These are phyloP conservation scores for Drosophila navojoa DNA, from an alignment of 1,140 invertebrate species.

Conservation along the genomic window DNA sequence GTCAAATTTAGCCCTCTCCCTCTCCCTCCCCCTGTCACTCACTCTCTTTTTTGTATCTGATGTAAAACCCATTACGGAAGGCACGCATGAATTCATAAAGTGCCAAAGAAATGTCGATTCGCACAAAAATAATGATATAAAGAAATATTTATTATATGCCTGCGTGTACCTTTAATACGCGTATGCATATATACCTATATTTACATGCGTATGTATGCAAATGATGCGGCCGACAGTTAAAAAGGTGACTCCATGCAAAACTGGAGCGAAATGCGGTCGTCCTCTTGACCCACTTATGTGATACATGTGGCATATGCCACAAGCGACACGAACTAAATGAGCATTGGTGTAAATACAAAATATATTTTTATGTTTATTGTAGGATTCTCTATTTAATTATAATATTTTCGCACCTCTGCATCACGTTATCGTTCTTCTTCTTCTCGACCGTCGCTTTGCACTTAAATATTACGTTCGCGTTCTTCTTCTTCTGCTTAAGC, in stretches of 20 bases:
- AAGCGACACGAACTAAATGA: neutral
- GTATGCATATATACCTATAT: too few species aligned
- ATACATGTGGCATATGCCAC: neutral
- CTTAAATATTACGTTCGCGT: too few species aligned
- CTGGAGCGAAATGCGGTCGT: conserved; percentile 26
- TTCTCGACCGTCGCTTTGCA: too few species aligned
- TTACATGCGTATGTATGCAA: conserved; percentile 23
- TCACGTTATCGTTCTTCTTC: too few species aligned
- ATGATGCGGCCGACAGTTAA: conserved; percentile 28
- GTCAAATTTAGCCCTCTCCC: neutral
- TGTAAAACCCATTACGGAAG: conserved; percentile 46
- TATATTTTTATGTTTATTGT: too few species aligned
- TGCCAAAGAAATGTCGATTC: conserved; percentile 29
- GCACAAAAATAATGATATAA: conserved; percentile 47
- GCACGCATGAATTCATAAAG: conserved; percentile 48
- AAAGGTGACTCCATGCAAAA: neutral
- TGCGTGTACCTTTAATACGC: neutral
- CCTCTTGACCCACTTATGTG: conserved; percentile 29
- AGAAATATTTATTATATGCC: conserved; percentile 15
- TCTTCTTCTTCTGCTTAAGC: too few species aligned
- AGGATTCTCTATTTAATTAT: too few species aligned
- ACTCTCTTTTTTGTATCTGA: neutral
- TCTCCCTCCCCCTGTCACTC: too few species aligned
- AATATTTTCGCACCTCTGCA: too few species aligned
- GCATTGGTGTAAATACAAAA: too few species aligned